Conservation (phyloP, 2,113 vertebrate genomes). For the Vireo altiloquus region DNA sequence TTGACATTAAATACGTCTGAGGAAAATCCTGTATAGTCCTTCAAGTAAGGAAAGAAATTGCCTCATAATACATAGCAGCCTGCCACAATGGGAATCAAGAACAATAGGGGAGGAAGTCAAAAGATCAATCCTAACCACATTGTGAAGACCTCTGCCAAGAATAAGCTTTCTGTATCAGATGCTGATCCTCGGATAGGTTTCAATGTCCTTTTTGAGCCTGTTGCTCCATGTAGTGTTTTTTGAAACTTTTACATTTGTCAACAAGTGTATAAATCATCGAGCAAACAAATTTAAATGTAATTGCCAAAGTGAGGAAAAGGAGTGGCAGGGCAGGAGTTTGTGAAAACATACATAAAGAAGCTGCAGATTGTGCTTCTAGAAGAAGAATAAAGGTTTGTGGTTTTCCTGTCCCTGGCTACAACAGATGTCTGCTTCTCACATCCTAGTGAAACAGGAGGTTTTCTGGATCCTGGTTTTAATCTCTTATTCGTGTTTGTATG, state of each 20-base stretch:
- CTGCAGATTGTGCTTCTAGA: neutral
- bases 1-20: neutral
- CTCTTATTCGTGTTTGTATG: slow-evolving; percentile 56
- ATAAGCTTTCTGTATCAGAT: neutral
- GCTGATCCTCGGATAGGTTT: neutral
- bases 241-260: neutral
- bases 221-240: neutral
- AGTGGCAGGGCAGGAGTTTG: neutral
- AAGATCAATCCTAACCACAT: neutral
- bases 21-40: neutral
- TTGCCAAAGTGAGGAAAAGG: neutral
- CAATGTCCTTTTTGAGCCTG: neutral
- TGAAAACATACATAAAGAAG: neutral
- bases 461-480: slow-evolving; percentile 33
- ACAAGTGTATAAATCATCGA: neutral
- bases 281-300: neutral
- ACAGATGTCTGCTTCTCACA: neutral
- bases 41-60: neutral
- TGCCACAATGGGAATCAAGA: neutral
- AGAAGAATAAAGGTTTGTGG: neutral
- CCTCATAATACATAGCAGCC: neutral
- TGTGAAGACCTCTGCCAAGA: neutral
- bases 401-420: neutral
- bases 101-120: neutral
- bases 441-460: neutral